phyloP scores from a whole-genome alignment of 2,888 invertebrate genomes.

The Sphaerophoria rueppellii region DNA sequence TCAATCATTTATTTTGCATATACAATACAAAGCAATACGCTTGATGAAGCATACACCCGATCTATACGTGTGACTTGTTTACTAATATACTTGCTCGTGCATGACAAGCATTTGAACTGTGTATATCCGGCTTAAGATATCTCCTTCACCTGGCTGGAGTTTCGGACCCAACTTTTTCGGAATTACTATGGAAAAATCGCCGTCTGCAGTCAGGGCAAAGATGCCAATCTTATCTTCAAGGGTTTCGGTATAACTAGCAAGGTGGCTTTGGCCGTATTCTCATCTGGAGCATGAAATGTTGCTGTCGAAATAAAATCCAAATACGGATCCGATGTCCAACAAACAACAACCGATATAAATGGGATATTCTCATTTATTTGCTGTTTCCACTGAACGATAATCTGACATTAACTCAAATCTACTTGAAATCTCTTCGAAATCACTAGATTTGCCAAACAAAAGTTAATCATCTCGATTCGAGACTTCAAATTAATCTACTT shows the following conservation, averaged over 20 bases:
- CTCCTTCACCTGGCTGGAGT: conserved; percentile 94
- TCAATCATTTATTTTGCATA: too few relatives aligned
- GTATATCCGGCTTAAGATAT: conserved; percentile 88
- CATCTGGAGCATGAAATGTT: conserved; percentile 92
- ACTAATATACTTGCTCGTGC: too few relatives aligned
- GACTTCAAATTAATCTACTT: too few relatives aligned
- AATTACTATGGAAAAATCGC: conserved; percentile 93
- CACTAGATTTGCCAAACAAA: too few relatives aligned
- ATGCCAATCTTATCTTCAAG: conserved; percentile 97
- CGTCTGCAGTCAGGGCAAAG: conserved; percentile 92
- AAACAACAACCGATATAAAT: conserved; percentile 86
- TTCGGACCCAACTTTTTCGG: conserved; percentile 92
- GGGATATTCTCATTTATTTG: conserved; percentile 93
- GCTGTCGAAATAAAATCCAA: conserved; percentile 87
- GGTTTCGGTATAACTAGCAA: conserved; percentile 95
- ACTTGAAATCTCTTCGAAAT: too few relatives aligned
- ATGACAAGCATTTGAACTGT: too few relatives aligned
- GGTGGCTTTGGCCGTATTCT: conserved; percentile 87
- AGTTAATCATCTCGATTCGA: too few relatives aligned
- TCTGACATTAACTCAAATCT: too few relatives aligned
- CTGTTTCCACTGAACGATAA: too few relatives aligned
- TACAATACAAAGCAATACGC: too few relatives aligned
- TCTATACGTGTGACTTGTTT: too few relatives aligned
- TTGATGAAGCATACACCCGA: too few relatives aligned
- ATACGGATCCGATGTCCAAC: conserved; percentile 84